Base-by-base conservation (phyloP, 2,888 invertebrate species). In the Cosmia pyralina region DNA sequence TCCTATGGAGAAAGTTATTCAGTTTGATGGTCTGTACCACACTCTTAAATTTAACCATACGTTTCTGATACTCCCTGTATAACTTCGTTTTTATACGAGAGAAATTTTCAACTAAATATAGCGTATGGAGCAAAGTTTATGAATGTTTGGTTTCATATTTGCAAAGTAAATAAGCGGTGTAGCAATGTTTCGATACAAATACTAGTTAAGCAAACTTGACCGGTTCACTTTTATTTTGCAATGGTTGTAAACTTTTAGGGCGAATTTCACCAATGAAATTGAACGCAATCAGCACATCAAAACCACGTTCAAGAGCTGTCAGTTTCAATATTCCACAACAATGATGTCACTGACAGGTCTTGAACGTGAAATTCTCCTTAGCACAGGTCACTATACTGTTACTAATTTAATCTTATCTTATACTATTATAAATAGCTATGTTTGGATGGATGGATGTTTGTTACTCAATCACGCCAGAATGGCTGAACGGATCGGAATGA, bases 141-240 rank as follows among this genome's bases (percentile, higher is more conserved):
- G 64, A 59, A 60, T 69, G 79, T 68, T 79, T 77, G 55, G 62
- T 80, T 74, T 69, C 38, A 73, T 75, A 72, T 82, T 74, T 67
- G 59, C 52, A 69, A 72, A 75, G 71, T 63, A 72, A 75, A 72
- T 64, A 65, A 65, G 41, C 28, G 19, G 38, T 38, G 48, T 67
- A 66, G 41, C 41, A 62, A 55, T 67, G 28, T 71, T 74, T 52
- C n/a, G 41, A 63, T 64, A 55, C 41, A 66, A 57, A 50, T 34
- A 58, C 8, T 28, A 53, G 69, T 22, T 55, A 50, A 19, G 57
- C 13, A 2, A 68, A 77, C 65, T 52, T 52, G 53, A 50, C 13
- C 41, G 13, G 38, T 52, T 44, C 19, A 4, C 19, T 46, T 53
- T 52, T 44, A 7, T 50, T 69, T 50, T 59, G 3, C 46, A 22